Percentiles rank a stretch among this genome's conserved stretches.
Evolutionary conservation across 2,888 invertebrate genomes (phyloP).

Genomic region (Polyommatus icarus): DNA sequence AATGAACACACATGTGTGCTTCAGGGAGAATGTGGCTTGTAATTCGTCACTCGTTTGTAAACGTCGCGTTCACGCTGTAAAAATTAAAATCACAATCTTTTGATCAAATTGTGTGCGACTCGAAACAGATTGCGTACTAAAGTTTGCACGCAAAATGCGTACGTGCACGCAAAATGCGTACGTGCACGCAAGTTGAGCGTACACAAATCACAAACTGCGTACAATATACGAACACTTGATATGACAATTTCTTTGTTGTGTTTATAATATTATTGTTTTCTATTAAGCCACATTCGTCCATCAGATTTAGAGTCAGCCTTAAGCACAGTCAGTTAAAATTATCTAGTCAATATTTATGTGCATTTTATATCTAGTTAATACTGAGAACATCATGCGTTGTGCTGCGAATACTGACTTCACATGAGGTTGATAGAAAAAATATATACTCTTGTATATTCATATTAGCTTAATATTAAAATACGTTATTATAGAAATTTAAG

Average conservation of each 20-base stretch:
- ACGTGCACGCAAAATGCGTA: neutral
- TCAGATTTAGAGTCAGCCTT: slow-evolving; percentile 26
- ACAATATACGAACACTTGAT: neutral
- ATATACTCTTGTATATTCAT: slow-evolving; percentile 34
- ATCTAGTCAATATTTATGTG: slow-evolving; percentile 47
- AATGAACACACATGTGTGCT: slow-evolving; percentile 28
- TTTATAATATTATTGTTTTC: neutral
- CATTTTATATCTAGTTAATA: slow-evolving; percentile 54
- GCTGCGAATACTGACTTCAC: slow-evolving; percentile 41
- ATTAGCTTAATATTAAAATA: slow-evolving; percentile 31
- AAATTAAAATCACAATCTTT: neutral
- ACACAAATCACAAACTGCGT: neutral
- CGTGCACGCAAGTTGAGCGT: neutral
- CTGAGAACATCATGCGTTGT: slow-evolving; percentile 52
- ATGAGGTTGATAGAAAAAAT: slow-evolving; percentile 39
- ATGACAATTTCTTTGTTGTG: neutral
- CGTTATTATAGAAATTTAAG: slow-evolving; percentile 27
- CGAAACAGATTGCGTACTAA: neutral
- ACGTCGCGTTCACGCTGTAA: too few species aligned
- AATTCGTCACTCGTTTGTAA: neutral
- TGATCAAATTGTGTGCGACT: neutral
- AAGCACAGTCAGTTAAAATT: slow-evolving; percentile 28
- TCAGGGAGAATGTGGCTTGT: neutral
- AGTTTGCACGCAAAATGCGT: neutral
- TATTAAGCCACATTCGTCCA: slow-evolving; percentile 18